Evolutionary conservation across 2,113 vertebrate species (phyloP), one percentile per base, ranked within the genome.

Genomic region (Catharus bicknelli): DNA sequence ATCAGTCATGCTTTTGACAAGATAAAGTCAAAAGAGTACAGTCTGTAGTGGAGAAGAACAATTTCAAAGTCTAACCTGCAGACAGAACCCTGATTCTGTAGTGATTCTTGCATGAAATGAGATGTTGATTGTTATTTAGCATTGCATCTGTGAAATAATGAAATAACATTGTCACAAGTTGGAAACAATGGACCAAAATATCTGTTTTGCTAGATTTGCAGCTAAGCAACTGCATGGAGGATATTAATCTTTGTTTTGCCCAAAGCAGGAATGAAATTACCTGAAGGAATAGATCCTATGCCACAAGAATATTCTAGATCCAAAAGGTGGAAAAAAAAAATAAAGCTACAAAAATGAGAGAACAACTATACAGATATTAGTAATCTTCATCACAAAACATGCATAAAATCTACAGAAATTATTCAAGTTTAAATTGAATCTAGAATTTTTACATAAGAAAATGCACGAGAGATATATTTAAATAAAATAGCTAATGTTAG

Each of bases 1-100:
- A 96, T 96, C 90, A 70, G 53, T 92, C 94, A 82, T 80, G 13
- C 21, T 70, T 82, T 85, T 84, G 88, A 94, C 94, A 97, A 79
- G 86, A 63, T 54, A 61, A 92, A 62, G 45, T 54, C 83, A 75
- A 45, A 86, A 83, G n/a, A 62, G 5, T 85, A 32, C 42, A 83
- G 74, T 61, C 54, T 42, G 15, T 27, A 62, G 30, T 29, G 64
- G 16, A 64, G 25, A 83, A 89, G 47, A 89, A 69, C 11, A 93
- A 48, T 27, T 85, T 69, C 42, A 13, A 59, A 57, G 15, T 10
- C 27, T 75, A 81, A 80, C 11, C n/a, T 82, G 54, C 25, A 57
- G 63, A 51, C 18, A 59, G 18, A 4, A 74, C 2, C 32, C 32
- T 32, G 29, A 76, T 80, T 89, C 36, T 12, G 0, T 14, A 32